Percentiles rank a stretch among this genome's conserved stretches.
These are phyloP conservation scores for Blastobasis adustella DNA, from an alignment of 2,888 invertebrate genomes.

Conservation along the genomic window DNA sequence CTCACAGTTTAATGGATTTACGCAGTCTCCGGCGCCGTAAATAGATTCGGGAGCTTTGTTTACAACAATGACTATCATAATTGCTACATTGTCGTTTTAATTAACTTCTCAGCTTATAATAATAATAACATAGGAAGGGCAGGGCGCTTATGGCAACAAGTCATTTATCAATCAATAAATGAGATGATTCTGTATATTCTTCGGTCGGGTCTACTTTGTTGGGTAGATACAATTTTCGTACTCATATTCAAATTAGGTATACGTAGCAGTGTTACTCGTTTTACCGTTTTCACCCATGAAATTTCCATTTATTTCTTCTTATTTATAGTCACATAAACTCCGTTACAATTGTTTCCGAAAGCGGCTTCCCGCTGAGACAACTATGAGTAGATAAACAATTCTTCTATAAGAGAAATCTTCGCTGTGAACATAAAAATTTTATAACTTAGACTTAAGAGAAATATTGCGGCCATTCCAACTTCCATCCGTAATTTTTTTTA, in stretches of 20 bases:
- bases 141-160: neutral
- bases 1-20: conserved; percentile 41
- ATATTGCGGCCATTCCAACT: conserved; percentile 35
- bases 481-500: conserved; percentile 22
- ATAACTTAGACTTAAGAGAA: conserved; percentile 36
- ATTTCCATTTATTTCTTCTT: too few relatives aligned
- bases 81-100: conserved; percentile 19
- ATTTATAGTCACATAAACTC: too few relatives aligned
- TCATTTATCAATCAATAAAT: too few relatives aligned
- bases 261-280: too few relatives aligned
- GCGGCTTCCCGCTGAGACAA: too few relatives aligned
- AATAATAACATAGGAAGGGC: neutral
- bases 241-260: too few relatives aligned
- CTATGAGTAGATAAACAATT: too few relatives aligned
- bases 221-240: too few relatives aligned
- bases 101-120: conserved; percentile 15
- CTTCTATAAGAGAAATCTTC: conserved; percentile 20
- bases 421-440: conserved; percentile 37
- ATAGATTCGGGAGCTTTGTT: conserved; percentile 25
- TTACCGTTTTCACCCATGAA: too few relatives aligned
- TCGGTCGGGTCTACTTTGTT: too few relatives aligned
- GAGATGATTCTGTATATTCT: too few relatives aligned
- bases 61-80: conserved; percentile 17
- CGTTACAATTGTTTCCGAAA: too few relatives aligned
- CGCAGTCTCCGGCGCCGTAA: conserved; percentile 28